Evolutionary conservation across 2,888 invertebrate species (phyloP).

Genomic region (Pomacea canaliculata): DNA sequence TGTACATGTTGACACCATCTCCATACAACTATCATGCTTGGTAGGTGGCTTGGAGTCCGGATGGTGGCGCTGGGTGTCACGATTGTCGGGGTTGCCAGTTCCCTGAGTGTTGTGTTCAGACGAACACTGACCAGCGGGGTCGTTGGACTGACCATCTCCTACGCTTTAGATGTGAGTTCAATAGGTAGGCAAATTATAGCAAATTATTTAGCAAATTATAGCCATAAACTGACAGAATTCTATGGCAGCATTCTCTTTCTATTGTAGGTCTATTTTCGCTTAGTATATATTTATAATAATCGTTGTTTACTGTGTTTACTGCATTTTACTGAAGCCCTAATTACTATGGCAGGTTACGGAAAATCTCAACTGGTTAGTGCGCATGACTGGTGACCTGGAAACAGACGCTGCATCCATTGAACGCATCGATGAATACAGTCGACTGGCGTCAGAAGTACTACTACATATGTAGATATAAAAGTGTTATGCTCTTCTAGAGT

Average conservation of each 20-base stretch:
- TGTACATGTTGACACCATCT: too few species aligned
- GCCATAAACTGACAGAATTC: too few species aligned
- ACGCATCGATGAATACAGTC: constrained; percentile 93
- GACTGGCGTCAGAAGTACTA: constrained; percentile 68
- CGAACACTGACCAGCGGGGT: constrained; percentile 56
- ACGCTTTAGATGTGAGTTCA: constrained; percentile 62
- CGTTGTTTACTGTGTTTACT: too few species aligned
- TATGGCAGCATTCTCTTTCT: too few species aligned
- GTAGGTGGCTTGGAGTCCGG: constrained; percentile 67
- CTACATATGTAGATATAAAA: not conserved
- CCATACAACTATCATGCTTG: not conserved
- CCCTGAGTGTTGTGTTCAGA: constrained; percentile 63
- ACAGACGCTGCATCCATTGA: constrained; percentile 97
- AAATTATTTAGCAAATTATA: too few species aligned
- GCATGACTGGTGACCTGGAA: constrained; percentile 96
- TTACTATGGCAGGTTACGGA: constrained; percentile 81
- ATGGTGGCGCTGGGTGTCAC: constrained; percentile 64
- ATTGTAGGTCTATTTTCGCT: too few species aligned
- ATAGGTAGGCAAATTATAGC: too few species aligned
- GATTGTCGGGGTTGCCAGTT: constrained; percentile 60
- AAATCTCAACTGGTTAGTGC: constrained; percentile 94
- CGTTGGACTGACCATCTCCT: constrained; percentile 66
- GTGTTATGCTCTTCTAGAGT: too few species aligned
- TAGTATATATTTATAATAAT: too few species aligned
- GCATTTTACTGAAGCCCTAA: too few species aligned